These are phyloP conservation scores for Conus ventricosus DNA, from an alignment of 1,140 invertebrate species.

Conservation along the genomic window DNA sequence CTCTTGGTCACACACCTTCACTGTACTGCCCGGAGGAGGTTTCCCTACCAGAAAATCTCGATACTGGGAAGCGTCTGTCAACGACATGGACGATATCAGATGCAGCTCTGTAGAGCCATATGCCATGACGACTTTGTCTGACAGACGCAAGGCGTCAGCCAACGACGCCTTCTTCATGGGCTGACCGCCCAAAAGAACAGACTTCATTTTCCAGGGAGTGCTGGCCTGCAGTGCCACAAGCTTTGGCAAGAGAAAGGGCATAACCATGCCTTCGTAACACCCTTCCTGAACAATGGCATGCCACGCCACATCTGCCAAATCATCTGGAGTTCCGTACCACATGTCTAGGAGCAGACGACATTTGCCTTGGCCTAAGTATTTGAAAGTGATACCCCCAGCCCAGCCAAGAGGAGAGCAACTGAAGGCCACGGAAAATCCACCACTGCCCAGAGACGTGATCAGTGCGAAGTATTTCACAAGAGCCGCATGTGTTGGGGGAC, in stretches of 20 bases:
- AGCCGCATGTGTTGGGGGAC: not conserved
- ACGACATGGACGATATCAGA: not conserved
- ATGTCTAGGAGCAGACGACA: not conserved
- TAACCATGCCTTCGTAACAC: not conserved
- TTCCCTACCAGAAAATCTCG: conserved; percentile 8
- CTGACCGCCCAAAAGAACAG: not conserved
- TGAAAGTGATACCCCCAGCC: not conserved
- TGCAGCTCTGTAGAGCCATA: not conserved
- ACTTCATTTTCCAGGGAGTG: not conserved
- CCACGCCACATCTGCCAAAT: not conserved
- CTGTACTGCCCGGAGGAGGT: not conserved
- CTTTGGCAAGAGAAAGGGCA: not conserved
- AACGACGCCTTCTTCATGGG: not conserved
- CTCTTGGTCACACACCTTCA: not conserved
- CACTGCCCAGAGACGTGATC: too few relatives aligned
- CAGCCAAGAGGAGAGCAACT: conserved; percentile 15
- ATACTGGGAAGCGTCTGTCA: not conserved
- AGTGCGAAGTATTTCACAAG: not conserved
- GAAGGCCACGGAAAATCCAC: not conserved
- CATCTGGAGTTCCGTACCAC: not conserved
- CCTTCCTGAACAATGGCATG: not conserved
- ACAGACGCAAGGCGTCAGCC: not conserved
- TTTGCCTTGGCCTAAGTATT: not conserved
- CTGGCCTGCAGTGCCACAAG: not conserved
- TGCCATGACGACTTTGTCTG: not conserved